phyloP scores from a whole-genome alignment of 2,888 invertebrate species.

The Scrobipalpa costella region DNA sequence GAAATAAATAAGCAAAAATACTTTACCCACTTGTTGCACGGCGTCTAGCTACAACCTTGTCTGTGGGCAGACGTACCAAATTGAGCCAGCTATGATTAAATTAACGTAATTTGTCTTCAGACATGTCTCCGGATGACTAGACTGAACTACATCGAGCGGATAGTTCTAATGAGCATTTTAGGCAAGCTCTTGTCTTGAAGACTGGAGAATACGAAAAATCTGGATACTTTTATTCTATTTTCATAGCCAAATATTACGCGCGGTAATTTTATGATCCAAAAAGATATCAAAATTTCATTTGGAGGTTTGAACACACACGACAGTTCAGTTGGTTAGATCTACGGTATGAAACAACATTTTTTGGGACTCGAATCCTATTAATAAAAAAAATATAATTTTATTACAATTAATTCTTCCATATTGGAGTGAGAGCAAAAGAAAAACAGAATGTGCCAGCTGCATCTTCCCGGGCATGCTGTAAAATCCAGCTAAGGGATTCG shows the following conservation, averaged over 20 bases:
- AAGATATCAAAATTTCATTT: too few relatives aligned
- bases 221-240: not conserved
- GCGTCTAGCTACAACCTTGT: not conserved
- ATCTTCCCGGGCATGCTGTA: too few relatives aligned
- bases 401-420: too few relatives aligned
- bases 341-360: too few relatives aligned
- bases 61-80: conserved; percentile 23
- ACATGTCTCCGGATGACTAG: conserved; percentile 34
- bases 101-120: conserved; percentile 42
- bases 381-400: too few relatives aligned
- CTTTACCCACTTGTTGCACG: conserved; percentile 8
- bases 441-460: too few relatives aligned
- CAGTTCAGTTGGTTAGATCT: too few relatives aligned
- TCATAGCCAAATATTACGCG: not conserved
- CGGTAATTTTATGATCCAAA: too few relatives aligned
- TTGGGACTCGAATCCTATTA: too few relatives aligned
- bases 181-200: not conserved
- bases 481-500: too few relatives aligned
- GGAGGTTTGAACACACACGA: too few relatives aligned
- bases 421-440: too few relatives aligned
- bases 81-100: conserved; percentile 38
- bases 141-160: conserved; percentile 23
- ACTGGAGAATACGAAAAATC: not conserved
- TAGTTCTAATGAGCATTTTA: conserved; percentile 16
- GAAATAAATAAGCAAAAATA: not conserved